Evolutionary conservation across 2,888 invertebrate genomes (phyloP), one percentile per base, ranked within the genome.

Genomic region (Drosophila seclusa): DNA sequence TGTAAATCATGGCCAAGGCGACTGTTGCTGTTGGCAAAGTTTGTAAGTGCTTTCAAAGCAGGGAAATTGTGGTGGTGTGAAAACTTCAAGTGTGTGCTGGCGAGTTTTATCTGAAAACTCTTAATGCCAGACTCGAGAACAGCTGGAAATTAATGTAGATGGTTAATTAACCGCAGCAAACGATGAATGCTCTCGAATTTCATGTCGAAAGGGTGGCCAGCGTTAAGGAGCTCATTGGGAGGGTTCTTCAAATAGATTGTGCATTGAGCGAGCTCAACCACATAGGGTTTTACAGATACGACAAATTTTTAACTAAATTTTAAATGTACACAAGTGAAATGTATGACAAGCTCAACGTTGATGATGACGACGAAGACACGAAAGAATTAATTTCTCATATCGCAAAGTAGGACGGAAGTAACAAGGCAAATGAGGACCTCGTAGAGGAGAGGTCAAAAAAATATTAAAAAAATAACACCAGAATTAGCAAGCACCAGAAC

Each of bases 261-360:
- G 68, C 59, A 68, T 48, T 68, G 54, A 65, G 65, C 49, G 61
- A 54, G 54, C 62, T 60, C 53, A 54, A 57, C 61, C 66, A 59
- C 61, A 54, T 38, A 42, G 34, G 57, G 11, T 45, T 45, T 7
- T 32, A 66, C 52, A 55, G 68, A 64, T 65, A 64, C 52, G 76
- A 59, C 73, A 86, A 85, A 85, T 88, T 83, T 80, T 80, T 80
- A 88, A 80, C 80, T 59, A 85, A 80, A 80, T 83, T 88, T 78
- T 86, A 73, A 80, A 83, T 88, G 80, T 78, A 75, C 78, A 76
- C 79, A 82, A 72, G 68, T 70, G 58, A 71, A 75, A 68, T 71
- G 68, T 71, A 64, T 57, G 75, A 74, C 70, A 70, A 78, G 81
- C 70, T 77, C 55, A 63, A 67, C 52, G 73, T 49, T 80, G 60